Base-by-base conservation (phyloP, 2,113 vertebrate genomes). In the Labeo catla region DNA sequence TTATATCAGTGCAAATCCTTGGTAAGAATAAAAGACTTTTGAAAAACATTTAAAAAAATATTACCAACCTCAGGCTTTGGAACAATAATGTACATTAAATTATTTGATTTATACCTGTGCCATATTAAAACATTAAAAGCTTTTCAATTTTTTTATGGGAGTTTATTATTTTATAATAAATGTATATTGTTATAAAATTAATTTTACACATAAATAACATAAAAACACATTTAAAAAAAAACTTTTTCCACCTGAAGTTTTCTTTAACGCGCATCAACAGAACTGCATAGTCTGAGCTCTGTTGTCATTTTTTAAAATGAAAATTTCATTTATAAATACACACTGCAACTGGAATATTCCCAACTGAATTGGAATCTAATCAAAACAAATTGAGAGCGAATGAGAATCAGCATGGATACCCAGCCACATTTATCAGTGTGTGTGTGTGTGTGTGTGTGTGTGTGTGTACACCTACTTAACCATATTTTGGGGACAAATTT, bases 361-460 rank as follows among this genome's bases (percentile, higher is more conserved):
- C 21, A 74, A 74, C 23, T 49, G 10, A 74, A 49, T 6, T 0
- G 2, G 5, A 74, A 73, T n/a, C 43, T n/a, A 73, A 47, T 73
- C 43, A 73, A 73, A 47, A n/a, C 43, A 73, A 73, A 45, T 7
- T 9, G 11, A 23, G 45, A 49, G 72, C 45, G 3, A 47, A 74
- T 74, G 43, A 47, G 2, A 65, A 74, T 47, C 21, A 23, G 10
- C 68, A 72, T 45, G 16, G 68, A 72, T 72, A 72, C 36, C 36
- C 73, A 13, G 70, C 39, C 47, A 16, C 2, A 28, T 49, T 43
- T 45, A 23, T 68, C 19, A 7, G 80, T 49, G 39, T 76, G 83
- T 68, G 15, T 28, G 52, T 34, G 52, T 84, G 83, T 68, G 15
- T 28, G 52, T 34, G 52, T 84, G 80, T 49, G 39, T 76, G 83